A percentile compares a stretch with the other conserved stretches of the same genome.
phyloP scores from a whole-genome alignment of 2,113 vertebrate species.

The Sporophila hypoxantha region DNA sequence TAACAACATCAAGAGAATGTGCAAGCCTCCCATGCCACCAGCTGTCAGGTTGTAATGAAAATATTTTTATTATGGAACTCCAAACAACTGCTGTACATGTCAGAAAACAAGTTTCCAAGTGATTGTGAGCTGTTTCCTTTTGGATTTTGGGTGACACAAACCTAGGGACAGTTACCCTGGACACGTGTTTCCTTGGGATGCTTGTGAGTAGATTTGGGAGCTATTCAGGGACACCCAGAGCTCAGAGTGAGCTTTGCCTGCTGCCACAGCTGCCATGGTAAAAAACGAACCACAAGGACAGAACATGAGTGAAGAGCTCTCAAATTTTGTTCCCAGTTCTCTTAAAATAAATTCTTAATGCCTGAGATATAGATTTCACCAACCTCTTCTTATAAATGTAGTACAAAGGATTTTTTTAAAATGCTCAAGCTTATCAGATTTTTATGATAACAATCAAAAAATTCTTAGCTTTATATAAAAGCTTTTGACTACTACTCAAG shows the following conservation, averaged over 20 bases:
- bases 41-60: background rate
- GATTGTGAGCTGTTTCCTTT: background rate
- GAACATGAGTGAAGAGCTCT: background rate
- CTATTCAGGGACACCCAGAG: background rate
- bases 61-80: background rate
- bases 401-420: background rate
- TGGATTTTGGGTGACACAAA: background rate
- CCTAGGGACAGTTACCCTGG: background rate
- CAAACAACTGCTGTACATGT: background rate
- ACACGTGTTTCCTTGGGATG: background rate
- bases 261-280: background rate
- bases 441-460: background rate
- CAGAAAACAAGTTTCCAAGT: background rate
- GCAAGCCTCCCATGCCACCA: background rate
- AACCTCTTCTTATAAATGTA: background rate
- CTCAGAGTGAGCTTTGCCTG: background rate
- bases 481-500: conserved; percentile 11
- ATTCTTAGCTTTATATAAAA: background rate
- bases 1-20: background rate
- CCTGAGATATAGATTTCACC: background rate
- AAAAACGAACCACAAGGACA: background rate
- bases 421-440: background rate
- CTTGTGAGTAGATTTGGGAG: background rate
- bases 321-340: background rate
- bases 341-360: background rate